phyloP scores from a whole-genome alignment of 2,113 vertebrate species.

The Chaenocephalus aceratus region DNA sequence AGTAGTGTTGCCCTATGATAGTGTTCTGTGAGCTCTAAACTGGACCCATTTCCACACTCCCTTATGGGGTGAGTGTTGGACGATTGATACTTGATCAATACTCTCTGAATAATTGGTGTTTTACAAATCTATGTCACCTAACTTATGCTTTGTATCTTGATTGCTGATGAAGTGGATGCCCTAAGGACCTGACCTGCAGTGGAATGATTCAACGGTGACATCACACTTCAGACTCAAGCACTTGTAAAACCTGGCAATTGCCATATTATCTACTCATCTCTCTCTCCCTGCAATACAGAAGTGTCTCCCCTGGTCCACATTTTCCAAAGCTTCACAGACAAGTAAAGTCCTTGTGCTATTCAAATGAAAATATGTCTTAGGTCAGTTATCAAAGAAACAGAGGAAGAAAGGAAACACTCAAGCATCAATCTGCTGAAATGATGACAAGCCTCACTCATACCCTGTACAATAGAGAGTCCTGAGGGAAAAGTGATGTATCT shows the following conservation, averaged over 20 bases:
- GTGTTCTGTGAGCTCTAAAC: slow-evolving; percentile 2
- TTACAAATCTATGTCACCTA: slow-evolving; percentile 54
- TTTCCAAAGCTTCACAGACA: not conserved
- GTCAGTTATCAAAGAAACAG: slow-evolving; percentile 11
- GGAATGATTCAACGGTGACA: slow-evolving; percentile 23
- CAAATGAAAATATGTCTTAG: not conserved
- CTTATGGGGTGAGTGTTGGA: not conserved
- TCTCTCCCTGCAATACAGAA: slow-evolving; percentile 2
- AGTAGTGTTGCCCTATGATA: too few species aligned
- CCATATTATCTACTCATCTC: slow-evolving; percentile 41
- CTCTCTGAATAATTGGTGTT: slow-evolving; percentile 63
- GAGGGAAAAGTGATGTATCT: not conserved
- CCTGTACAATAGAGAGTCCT: not conserved
- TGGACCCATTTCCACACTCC: slow-evolving; percentile 14
- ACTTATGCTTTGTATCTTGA: slow-evolving; percentile 63
- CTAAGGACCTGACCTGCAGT: slow-evolving; percentile 45
- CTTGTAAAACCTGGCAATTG: slow-evolving; percentile 41
- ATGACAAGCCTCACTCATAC: not conserved
- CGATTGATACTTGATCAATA: slow-evolving; percentile 61
- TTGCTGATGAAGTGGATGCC: slow-evolving; percentile 58
- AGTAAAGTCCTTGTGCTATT: not conserved
- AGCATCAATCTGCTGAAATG: not conserved
- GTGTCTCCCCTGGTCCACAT: slow-evolving; percentile 9
- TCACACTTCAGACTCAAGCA: slow-evolving; percentile 22
- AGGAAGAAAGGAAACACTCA: not conserved